Percentiles rank a stretch among this genome's conserved stretches.
Evolutionary conservation across 2,797 vertebrate genomes (phyloP).

Genomic region (Australoheros facetus): DNA sequence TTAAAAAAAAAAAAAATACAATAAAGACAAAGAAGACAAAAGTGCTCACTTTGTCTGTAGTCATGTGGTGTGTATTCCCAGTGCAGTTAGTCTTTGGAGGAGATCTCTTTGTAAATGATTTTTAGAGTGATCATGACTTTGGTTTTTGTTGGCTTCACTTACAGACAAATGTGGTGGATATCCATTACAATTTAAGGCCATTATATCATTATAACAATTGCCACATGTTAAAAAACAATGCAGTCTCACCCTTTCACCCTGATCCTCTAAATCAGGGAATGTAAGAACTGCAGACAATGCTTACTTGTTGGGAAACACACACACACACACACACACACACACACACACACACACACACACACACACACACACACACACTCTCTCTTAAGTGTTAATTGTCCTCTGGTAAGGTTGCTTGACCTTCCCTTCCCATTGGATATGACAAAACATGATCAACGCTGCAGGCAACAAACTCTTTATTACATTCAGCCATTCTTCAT

Average conservation of each 20-base stretch:
- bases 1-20: accelerated
- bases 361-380: not conserved
- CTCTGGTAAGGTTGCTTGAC: slow-evolving; percentile 28
- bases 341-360: not conserved
- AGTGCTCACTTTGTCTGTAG: not conserved
- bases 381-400: slow-evolving; percentile 11
- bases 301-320: not conserved
- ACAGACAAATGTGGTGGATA: slow-evolving; percentile 30
- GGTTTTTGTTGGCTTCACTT: slow-evolving; percentile 47
- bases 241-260: slow-evolving; percentile 12
- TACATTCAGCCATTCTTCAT: slow-evolving; percentile 37
- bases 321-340: too few species aligned
- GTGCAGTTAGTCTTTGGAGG: not conserved
- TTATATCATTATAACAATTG: slow-evolving; percentile 39
- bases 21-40: not conserved
- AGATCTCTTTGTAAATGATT: slow-evolving; percentile 18
- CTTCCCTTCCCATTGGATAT: slow-evolving; percentile 24
- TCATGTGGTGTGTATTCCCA: not conserved
- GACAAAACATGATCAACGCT: slow-evolving; percentile 49
- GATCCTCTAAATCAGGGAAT: not conserved
- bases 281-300: not conserved
- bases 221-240: slow-evolving; percentile 44
- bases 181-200: slow-evolving; percentile 37
- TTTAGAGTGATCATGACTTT: slow-evolving; percentile 20
- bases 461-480: slow-evolving; percentile 43